These are phyloP conservation scores for Apomyelois bistriatella DNA, from an alignment of 2,888 invertebrate species.

Conservation along the genomic window DNA sequence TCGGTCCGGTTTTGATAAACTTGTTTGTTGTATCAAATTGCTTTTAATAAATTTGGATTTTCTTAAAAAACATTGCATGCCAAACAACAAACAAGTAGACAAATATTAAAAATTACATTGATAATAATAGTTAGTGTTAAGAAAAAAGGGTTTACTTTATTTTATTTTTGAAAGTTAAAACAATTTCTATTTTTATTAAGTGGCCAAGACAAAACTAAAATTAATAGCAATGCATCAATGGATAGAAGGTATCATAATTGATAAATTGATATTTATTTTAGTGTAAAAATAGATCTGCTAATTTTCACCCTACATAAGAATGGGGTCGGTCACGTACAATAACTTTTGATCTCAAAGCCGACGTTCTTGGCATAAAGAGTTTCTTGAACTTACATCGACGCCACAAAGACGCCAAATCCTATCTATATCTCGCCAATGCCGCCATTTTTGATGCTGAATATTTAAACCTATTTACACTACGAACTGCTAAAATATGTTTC, in stretches of 20 bases:
- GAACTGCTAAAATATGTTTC: not conserved
- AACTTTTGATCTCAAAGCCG: not conserved
- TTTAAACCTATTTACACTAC: not conserved
- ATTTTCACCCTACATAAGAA: not conserved
- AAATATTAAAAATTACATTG: no score
- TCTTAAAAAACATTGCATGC: no score
- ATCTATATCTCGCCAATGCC: not conserved
- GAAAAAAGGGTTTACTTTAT: no score
- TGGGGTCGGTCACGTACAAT: not conserved
- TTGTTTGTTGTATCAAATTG: not conserved
- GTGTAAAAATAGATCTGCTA: not conserved
- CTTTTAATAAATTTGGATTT: no score
- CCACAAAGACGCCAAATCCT: conserved; percentile 6
- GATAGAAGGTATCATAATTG: no score
- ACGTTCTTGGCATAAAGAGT: conserved; percentile 6
- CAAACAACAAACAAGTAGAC: no score
- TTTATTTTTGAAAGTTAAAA: no score
- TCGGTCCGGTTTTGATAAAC: not conserved
- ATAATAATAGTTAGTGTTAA: no score
- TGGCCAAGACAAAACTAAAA: no score
- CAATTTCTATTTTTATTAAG: no score
- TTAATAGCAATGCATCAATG: no score
- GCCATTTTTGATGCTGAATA: not conserved
- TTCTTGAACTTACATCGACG: conserved; percentile 6
- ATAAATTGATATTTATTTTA: no score